Base-by-base conservation (phyloP, 2,797 vertebrate species). In the Centropyge bicolor region DNA sequence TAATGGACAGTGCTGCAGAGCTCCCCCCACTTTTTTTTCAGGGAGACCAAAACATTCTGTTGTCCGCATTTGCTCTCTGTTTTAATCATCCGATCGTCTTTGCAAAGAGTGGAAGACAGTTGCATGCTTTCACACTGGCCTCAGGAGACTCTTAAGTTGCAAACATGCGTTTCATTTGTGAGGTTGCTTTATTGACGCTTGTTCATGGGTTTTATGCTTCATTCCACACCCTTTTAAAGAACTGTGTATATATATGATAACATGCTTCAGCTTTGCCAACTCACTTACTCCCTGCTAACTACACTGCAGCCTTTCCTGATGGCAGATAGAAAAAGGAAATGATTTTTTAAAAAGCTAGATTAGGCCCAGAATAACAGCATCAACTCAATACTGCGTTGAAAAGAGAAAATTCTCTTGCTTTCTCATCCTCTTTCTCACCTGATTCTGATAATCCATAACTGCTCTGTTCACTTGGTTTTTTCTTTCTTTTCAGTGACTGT, bases 201-300 rank as follows among this genome's bases (percentile, higher is more conserved):
- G 20, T 31, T 57, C 4, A 40, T n/a, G 22, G 13, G 69, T 85
- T 65, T 74, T 38, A 65, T 56, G 76, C 69, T 88, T 84, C 65
- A 70, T 68, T 81, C 62, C 73, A 80, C 68, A 81, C 14, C 51
- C 62, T 84, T 70, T 78, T 71, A 74, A 77, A 84, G 17, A 91
- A 63, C 61, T 74, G 76, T 89, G 74, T 86, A 84, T 76, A 88
- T 73, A 75, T 71, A 85, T 87, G 71, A 89, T 85, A 86, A 89
- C 84, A 83, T 36, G 79, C 83, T 87, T 84, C 63, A 66, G 88
- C 85, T 88, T 90, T 76, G 76, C 84, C 76, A 77, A 74, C 64
- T 80, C 70, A 77, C 69, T 74, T 87, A 88, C 68, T 85, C 80
- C 35, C 81, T 79, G 68, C 67, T 74, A 72, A 70, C 57, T 75